phyloP scores from a whole-genome alignment of 2,888 invertebrate genomes.

The Poecilus cupreus region DNA sequence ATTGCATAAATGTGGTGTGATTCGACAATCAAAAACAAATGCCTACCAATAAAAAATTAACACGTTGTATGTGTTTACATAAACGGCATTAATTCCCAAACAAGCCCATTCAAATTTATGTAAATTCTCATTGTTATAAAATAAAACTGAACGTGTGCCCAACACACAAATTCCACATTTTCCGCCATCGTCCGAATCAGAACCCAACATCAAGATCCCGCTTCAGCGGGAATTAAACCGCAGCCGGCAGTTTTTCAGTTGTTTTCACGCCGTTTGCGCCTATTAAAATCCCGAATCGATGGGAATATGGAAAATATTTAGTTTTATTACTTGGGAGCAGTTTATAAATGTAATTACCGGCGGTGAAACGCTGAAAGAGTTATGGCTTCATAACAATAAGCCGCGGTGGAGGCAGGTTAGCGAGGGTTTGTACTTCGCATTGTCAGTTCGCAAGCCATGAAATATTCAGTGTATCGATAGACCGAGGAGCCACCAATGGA shows the following conservation, averaged over 20 bases:
- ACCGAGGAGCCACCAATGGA: background rate
- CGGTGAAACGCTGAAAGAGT: conserved; percentile 21
- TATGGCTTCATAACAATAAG: conserved; percentile 46
- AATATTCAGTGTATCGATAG: conserved; percentile 35
- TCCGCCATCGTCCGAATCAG: background rate
- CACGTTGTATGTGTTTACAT: conserved; percentile 18
- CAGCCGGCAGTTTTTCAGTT: background rate
- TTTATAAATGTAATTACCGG: conserved; percentile 40
- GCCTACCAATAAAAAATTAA: background rate
- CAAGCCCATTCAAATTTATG: conserved; percentile 37
- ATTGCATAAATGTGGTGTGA: background rate
- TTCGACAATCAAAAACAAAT: background rate
- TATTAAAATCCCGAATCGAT: conserved; percentile 13
- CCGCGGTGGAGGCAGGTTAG: background rate
- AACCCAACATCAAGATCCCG: background rate
- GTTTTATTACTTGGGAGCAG: background rate
- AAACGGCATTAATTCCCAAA: background rate
- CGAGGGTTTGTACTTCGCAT: conserved; percentile 1
- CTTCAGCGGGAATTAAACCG: background rate
- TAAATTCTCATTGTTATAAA: conserved; percentile 14
- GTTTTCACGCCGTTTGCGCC: background rate
- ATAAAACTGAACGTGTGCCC: background rate
- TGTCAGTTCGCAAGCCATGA: conserved; percentile 28
- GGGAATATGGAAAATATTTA: background rate
- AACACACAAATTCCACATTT: background rate